Percentiles rank a stretch among this genome's conserved stretches.
Conservation (phyloP, 2,888 invertebrate species). For the Muschampia plurimacula region DNA sequence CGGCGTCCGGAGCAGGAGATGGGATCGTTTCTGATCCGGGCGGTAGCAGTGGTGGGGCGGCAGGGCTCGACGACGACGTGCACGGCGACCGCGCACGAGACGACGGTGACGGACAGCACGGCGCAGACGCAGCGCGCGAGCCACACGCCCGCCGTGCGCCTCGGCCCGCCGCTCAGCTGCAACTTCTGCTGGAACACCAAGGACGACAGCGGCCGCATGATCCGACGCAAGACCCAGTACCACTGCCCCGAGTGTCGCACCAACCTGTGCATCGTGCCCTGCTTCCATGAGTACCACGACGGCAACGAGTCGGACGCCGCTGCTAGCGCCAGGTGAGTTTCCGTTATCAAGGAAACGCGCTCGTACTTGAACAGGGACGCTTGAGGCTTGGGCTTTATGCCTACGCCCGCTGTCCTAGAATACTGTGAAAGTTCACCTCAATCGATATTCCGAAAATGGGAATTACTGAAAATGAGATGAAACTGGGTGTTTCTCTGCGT, state of each 20-base stretch:
- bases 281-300: slow-evolving; percentile 94
- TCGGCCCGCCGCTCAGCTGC: slow-evolving; percentile 94
- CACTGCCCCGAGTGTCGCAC: slow-evolving; percentile 96
- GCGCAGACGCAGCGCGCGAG: slow-evolving; percentile 85
- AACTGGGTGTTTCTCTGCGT: neutral
- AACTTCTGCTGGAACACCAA: slow-evolving; percentile 97
- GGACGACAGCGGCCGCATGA: slow-evolving; percentile 92
- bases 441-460: neutral
- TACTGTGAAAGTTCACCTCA: neutral
- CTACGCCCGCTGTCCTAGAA: neutral
- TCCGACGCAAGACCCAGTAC: slow-evolving; percentile 94
- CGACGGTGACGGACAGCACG: slow-evolving; percentile 44
- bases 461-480: slow-evolving; percentile 1
- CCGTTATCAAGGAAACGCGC: slow-evolving; percentile 27
- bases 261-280: slow-evolving; percentile 95
- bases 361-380: slow-evolving; percentile 16
- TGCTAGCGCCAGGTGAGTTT: slow-evolving; percentile 53
- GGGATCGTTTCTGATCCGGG: slow-evolving; percentile 61
- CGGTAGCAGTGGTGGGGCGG: slow-evolving; percentile 59
- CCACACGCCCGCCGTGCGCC: slow-evolving; percentile 93
- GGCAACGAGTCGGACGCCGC: slow-evolving; percentile 61
- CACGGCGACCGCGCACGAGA: slow-evolving; percentile 50
- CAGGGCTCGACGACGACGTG: slow-evolving; percentile 51
- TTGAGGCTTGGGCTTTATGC: neutral
- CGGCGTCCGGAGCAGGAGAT: slow-evolving; percentile 58